Evolutionary conservation across 1,140 invertebrate genomes (phyloP), one percentile per base, ranked within the genome.

Genomic region (Patella vulgata): DNA sequence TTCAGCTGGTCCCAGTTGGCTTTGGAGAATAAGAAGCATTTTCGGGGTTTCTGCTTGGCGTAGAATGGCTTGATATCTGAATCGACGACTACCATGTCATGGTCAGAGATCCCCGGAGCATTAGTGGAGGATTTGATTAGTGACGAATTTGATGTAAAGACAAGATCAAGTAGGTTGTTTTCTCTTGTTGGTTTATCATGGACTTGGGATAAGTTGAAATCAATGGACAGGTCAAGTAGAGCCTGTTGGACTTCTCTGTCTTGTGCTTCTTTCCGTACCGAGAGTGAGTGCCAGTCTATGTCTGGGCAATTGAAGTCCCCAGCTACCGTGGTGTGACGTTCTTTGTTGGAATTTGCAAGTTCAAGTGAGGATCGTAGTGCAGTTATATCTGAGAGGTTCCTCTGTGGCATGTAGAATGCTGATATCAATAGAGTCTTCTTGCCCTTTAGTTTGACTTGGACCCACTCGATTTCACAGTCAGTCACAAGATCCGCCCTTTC

Each of bases 61-160:
- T n/a, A n/a, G n/a, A n/a, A n/a, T n/a, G n/a, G n/a, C n/a, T n/a
- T n/a, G n/a, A n/a, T n/a, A n/a, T n/a, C n/a, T n/a, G n/a, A n/a
- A n/a, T n/a, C n/a, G n/a, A n/a, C n/a, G n/a, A n/a, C n/a, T n/a
- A n/a, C n/a, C n/a, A n/a, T n/a, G n/a, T n/a, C n/a, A n/a, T n/a
- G n/a, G n/a, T n/a, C n/a, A n/a, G n/a, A n/a, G n/a, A n/a, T n/a
- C n/a, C n/a, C n/a, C n/a, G n/a, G n/a, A n/a, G n/a, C n/a, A n/a
- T n/a, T n/a, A n/a, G n/a, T n/a, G n/a, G n/a, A n/a, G n/a, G 47
- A 50, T 27, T 50, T 50, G n/a, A 50, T 28, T 28, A 50, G 2
- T 23, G 47, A 1, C 5, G 47, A 28, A 28, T 50, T 50, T 5
- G 47, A 50, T 17, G 25, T 21, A 28, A 50, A 50, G 47, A 50